A percentile compares a stretch with the other conserved stretches of the same genome.
phyloP scores from a whole-genome alignment of 1,140 invertebrate species.

The Platyscapa corneri region DNA sequence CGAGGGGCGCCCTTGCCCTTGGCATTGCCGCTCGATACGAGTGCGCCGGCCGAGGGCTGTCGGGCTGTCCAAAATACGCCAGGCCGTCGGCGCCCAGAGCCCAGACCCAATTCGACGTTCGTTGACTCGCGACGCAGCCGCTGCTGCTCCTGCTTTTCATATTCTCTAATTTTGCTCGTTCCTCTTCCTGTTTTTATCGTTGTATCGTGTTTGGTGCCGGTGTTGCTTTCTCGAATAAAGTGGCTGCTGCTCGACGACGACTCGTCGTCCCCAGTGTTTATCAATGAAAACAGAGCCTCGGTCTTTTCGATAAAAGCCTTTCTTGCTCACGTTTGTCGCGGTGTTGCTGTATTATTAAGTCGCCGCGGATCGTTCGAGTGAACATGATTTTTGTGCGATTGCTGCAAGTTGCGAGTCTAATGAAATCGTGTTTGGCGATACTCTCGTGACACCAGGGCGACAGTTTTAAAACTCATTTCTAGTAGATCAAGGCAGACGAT shows the following conservation, averaged over 20 bases:
- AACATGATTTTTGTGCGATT: too few relatives aligned
- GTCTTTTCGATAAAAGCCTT: not conserved
- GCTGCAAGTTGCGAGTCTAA: too few relatives aligned
- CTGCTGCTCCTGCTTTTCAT: not conserved
- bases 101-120: constrained; percentile 62
- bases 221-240: not conserved
- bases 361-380: too few relatives aligned
- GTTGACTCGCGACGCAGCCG: constrained; percentile 46
- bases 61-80: constrained; percentile 72
- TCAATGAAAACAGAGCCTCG: too few relatives aligned
- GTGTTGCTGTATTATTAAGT: not conserved
- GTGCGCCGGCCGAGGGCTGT: constrained; percentile 67
- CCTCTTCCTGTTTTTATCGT: not conserved
- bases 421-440: too few relatives aligned
- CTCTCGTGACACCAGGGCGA: too few relatives aligned
- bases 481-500: too few relatives aligned
- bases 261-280: too few relatives aligned
- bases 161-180: not conserved
- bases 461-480: too few relatives aligned
- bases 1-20: constrained; percentile 73
- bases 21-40: constrained; percentile 76
- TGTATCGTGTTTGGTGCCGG: not conserved
- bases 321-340: not conserved
- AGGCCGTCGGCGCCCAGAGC: not conserved
- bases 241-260: not conserved